A percentile compares a stretch with the other conserved stretches of the same genome.
Evolutionary conservation across 2,797 vertebrate species (phyloP).

Genomic region (Gymnocypris eckloni): DNA sequence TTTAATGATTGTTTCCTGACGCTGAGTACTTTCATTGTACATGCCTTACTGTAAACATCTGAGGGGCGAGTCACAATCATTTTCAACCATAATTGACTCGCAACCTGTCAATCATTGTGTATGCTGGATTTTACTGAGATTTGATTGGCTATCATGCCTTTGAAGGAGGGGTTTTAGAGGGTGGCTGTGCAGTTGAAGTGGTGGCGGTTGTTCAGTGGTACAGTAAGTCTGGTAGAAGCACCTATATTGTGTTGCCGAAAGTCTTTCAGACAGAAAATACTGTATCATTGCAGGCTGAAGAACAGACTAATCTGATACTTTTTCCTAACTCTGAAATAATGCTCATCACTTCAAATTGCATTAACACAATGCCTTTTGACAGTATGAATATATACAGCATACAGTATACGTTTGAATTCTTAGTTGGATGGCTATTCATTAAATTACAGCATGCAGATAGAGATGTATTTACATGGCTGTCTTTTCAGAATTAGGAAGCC

Average conservation of each 20-base stretch:
- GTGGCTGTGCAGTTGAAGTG: not conserved
- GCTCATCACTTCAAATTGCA: not conserved
- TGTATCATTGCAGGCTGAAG: not conserved
- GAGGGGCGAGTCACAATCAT: not conserved
- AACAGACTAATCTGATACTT: not conserved
- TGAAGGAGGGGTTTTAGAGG: not conserved
- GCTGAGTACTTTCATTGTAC: not conserved
- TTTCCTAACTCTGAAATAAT: not conserved
- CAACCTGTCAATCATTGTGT: too few relatives aligned
- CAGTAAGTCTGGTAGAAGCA: not conserved
- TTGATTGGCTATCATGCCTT: not conserved
- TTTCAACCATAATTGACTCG: not conserved
- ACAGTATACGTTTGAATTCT: not conserved
- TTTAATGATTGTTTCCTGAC: not conserved
- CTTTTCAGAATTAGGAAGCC: not conserved
- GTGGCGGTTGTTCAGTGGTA: not conserved
- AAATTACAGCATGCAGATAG: not conserved
- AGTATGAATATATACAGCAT: not conserved
- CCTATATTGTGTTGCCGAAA: not conserved
- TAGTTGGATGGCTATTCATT: not conserved
- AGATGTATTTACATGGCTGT: slow-evolving; percentile 1
- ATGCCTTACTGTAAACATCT: not conserved
- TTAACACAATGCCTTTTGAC: not conserved
- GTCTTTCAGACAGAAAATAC: not conserved
- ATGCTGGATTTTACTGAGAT: not conserved